A percentile compares a stretch with the other conserved stretches of the same genome.
Evolutionary conservation across 1,140 invertebrate genomes (phyloP).

Genomic region (Sitobion miscanthi): DNA sequence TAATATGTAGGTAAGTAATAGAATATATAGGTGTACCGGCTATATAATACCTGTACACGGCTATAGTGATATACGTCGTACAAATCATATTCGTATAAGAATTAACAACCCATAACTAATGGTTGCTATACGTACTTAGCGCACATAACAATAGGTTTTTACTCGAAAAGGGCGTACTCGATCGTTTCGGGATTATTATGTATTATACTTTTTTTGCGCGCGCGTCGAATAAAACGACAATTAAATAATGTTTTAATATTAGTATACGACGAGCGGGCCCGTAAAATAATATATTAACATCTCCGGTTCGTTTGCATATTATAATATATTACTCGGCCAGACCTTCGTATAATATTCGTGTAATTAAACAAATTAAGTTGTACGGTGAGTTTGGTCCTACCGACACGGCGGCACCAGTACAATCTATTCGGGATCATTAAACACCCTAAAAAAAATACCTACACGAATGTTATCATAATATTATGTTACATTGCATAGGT

Average conservation of each 20-base stretch:
- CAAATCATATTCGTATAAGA: conserved; percentile 17
- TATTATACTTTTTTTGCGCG: neutral
- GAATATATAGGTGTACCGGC: too few species aligned
- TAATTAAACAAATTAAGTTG: conserved; percentile 50
- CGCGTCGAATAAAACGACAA: conserved; percentile 1
- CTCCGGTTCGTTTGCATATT: neutral
- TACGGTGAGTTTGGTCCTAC: neutral
- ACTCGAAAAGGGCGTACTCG: conserved; percentile 11
- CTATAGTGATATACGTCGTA: neutral
- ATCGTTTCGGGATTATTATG: neutral
- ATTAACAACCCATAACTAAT: conserved; percentile 55
- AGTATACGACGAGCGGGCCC: neutral
- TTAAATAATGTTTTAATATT: conserved; percentile 14
- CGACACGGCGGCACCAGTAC: neutral
- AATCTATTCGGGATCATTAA: conserved; percentile 30
- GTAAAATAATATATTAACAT: neutral
- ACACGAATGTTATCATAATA: neutral
- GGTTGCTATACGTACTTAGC: neutral
- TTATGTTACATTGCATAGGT: neutral
- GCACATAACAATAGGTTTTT: conserved; percentile 18
- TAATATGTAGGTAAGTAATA: neutral
- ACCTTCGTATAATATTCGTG: neutral
- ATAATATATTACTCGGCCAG: neutral
- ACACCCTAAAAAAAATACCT: conserved; percentile 8
- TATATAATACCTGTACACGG: neutral